Percentiles rank a stretch among this genome's conserved stretches.
Evolutionary conservation across 2,888 invertebrate species (phyloP).

Genomic region (Acanthococcus lagerstroemiae): DNA sequence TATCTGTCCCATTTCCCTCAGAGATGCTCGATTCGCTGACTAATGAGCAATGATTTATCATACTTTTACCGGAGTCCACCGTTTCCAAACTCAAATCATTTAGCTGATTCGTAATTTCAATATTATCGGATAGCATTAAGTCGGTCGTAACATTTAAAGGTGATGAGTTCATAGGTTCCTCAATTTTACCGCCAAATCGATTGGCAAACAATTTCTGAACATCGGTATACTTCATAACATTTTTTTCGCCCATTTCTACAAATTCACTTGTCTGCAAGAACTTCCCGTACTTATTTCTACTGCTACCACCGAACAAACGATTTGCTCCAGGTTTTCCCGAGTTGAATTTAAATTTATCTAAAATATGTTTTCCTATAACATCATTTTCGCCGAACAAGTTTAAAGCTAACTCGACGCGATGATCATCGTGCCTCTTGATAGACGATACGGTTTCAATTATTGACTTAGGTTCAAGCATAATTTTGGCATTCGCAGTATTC

Average conservation of each 20-base stretch:
- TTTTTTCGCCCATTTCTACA: slow-evolving; percentile 14
- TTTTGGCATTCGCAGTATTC: neutral
- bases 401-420: slow-evolving; percentile 14
- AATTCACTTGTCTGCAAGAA: slow-evolving; percentile 12
- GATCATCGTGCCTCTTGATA: slow-evolving; percentile 16
- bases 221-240: slow-evolving; percentile 6
- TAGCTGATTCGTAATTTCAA: too few relatives aligned
- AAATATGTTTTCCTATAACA: slow-evolving; percentile 10
- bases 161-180: too few relatives aligned
- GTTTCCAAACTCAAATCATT: too few relatives aligned
- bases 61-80: too few relatives aligned
- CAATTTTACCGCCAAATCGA: neutral
- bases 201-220: slow-evolving; percentile 7
- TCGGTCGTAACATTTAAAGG: too few relatives aligned
- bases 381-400: slow-evolving; percentile 22
- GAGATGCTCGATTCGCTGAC: too few relatives aligned
- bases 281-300: neutral
- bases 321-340: neutral
- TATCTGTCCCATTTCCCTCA: too few relatives aligned
- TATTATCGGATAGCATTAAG: too few relatives aligned
- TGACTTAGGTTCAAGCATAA: neutral
- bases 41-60: too few relatives aligned
- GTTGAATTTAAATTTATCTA: slow-evolving; percentile 16
- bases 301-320: neutral
- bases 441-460: neutral